Percentiles rank a stretch among this genome's conserved stretches.
Conservation (phyloP, 2,113 vertebrate species). For the Collichthys lucidus region DNA sequence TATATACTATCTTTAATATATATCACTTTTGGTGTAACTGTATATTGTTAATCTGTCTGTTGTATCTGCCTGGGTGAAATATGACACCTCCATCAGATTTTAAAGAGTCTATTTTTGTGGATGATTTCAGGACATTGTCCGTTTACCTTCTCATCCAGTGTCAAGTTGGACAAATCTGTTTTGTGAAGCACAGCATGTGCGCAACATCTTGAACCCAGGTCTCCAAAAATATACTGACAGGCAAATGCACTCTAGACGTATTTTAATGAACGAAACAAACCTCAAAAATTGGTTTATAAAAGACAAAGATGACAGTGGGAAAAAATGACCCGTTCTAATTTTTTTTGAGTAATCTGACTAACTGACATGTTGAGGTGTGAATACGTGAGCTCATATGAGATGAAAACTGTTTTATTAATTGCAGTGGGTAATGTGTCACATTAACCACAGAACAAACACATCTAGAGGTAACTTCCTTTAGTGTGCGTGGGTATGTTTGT, state of each 20-base stretch:
- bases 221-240: not conserved
- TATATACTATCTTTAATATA: slow-evolving; percentile 94
- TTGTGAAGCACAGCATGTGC: slow-evolving; percentile 3
- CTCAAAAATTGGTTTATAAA: not conserved
- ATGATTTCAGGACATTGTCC: not conserved
- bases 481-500: not conserved
- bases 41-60: slow-evolving; percentile 77
- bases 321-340: not conserved
- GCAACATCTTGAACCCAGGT: slow-evolving; percentile 2
- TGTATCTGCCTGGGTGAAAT: slow-evolving; percentile 24
- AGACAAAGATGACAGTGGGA: not conserved
- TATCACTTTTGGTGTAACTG: slow-evolving; percentile 92
- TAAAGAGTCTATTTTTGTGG: slow-evolving; percentile 77
- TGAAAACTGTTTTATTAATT: not conserved
- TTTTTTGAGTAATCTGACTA: not conserved
- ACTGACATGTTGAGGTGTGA: not conserved
- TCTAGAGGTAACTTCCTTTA: not conserved
- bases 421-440: not conserved
- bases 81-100: slow-evolving; percentile 86
- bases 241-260: not conserved
- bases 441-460: not conserved
- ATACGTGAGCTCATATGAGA: not conserved
- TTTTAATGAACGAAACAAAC: not conserved
- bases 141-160: not conserved
- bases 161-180: slow-evolving; percentile 22